Percentiles rank a stretch among this genome's conserved stretches.
phyloP scores from a whole-genome alignment of 2,113 vertebrate species.

The Pithys albifrons region DNA sequence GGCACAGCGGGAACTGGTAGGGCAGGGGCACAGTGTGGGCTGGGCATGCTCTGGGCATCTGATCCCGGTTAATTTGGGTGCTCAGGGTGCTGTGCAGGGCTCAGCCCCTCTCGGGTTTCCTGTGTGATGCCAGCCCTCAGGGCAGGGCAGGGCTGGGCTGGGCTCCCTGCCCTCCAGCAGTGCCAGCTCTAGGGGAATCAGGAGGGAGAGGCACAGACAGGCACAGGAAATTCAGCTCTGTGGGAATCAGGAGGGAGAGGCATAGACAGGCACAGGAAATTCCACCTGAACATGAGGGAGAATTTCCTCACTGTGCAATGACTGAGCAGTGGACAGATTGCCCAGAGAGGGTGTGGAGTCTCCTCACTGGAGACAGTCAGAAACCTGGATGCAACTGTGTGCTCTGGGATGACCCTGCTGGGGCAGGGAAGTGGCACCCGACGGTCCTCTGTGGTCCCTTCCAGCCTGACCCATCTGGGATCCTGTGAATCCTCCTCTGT shows the following conservation, averaged over 20 bases:
- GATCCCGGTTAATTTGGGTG: neutral
- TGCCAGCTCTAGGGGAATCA: neutral
- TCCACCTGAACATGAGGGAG: neutral
- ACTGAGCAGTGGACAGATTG: neutral
- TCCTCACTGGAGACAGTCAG: neutral
- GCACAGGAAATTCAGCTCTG: no score
- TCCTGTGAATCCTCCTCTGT: neutral
- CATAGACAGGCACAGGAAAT: neutral
- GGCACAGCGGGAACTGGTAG: rapidly evolving
- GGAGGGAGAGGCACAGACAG: neutral
- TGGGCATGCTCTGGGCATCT: neutral
- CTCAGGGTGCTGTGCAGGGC: neutral
- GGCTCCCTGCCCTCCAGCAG: neutral
- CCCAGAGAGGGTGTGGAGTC: neutral
- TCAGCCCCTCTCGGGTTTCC: neutral
- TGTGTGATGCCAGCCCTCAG: neutral
- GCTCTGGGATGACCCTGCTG: neutral
- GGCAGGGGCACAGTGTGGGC: neutral
- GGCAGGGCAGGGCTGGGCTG: neutral
- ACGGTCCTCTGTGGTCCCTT: neutral
- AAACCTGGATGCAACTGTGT: neutral
- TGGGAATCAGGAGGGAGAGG: rapidly evolving
- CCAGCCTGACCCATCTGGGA: neutral
- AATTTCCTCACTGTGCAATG: neutral
- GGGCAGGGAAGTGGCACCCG: neutral